Evolutionary conservation across 2,888 invertebrate genomes (phyloP), one percentile per base, ranked within the genome.

Genomic region (Cheilosia soror): DNA sequence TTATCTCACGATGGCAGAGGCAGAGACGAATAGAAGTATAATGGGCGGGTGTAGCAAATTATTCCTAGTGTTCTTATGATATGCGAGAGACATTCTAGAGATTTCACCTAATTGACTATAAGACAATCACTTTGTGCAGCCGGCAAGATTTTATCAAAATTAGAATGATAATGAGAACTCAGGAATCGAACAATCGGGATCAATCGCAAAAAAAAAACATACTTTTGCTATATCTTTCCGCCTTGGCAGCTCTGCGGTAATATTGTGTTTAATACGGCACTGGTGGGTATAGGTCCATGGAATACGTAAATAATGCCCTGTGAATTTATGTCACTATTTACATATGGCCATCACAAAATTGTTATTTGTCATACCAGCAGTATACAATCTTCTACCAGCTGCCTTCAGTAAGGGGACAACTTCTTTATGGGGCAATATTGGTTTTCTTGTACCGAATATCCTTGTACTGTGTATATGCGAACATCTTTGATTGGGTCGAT

Each of bases 261-360:
- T 5, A 42, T 42, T 5, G 20, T 25, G 29, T 42, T 47, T n/a
- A 15, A 53, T 27, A 29, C 2, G 57, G 42, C 15, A 37, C 42
- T 53, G 4, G 58, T 33, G 20, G 58, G 58, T 51, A 25, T 55
- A 15, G 27, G 37, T 47, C 15, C 62, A 49, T 40, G 53, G 9
- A 55, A 73, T 57, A 60, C 33, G 33, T 37, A 9, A 75, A 80
- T 75, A 20, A 68, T 47, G 66, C 73, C 60, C 73, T 66, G 37
- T 40, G 66, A 75, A 75, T 68, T 68, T 68, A 75, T 68, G 75
- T 62, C 73, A 68, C 55, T 75, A 55, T 75, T 80, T 80, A 55
- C 68, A 69, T 75, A 66, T 55, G 75, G 53, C 75, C 68, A 75
- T 75, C 75, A 75, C 60, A 53, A 62, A 62, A 68, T 73, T 75